Evolutionary conservation across 1,140 invertebrate species (phyloP).

Genomic region (Metopolophium dirhodum): DNA sequence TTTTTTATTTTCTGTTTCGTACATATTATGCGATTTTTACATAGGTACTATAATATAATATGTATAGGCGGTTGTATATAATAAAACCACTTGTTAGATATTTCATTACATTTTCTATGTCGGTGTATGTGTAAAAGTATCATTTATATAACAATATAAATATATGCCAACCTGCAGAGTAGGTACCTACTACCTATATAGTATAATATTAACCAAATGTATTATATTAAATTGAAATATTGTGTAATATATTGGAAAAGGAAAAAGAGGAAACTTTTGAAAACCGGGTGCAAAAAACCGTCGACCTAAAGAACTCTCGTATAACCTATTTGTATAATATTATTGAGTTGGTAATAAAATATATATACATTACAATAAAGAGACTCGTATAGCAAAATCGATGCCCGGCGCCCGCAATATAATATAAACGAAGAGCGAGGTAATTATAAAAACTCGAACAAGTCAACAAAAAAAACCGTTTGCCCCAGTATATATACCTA

Average conservation of each 20-base stretch:
- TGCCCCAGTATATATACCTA: neutral
- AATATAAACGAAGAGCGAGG: neutral
- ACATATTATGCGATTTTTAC: no score
- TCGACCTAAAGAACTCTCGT: neutral
- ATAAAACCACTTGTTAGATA: slow-evolving; percentile 21
- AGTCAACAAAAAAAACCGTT: neutral
- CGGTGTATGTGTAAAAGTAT: neutral
- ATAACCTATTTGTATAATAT: neutral
- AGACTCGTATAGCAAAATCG: neutral
- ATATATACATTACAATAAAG: neutral
- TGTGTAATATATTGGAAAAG: neutral
- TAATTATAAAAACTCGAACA: neutral
- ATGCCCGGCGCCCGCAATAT: neutral
- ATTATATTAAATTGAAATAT: neutral
- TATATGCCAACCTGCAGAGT: neutral
- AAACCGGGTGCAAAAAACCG: neutral
- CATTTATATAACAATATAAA: no score
- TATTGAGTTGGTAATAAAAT: neutral
- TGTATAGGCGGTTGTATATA: neutral
- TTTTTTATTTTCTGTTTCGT: neutral
- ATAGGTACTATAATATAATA: no score
- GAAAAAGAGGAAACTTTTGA: neutral
- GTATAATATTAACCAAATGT: neutral
- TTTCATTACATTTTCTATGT: neutral
- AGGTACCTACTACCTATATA: no score